Evolutionary conservation across 2,113 vertebrate genomes (phyloP).

Genomic region (Maccullochella peelii): DNA sequence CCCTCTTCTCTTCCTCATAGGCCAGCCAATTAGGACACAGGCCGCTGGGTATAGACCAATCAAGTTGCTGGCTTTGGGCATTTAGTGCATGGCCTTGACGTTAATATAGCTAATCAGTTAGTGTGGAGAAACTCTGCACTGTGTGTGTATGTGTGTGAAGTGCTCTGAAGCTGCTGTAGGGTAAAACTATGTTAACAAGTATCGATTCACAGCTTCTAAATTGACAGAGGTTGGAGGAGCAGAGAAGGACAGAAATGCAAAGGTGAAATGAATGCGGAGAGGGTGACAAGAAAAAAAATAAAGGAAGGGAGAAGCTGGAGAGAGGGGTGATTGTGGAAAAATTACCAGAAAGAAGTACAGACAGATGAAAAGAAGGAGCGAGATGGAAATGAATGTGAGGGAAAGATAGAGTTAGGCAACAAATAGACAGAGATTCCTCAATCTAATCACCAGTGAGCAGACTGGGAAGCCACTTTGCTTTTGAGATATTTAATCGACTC

Average conservation of each 20-base stretch:
- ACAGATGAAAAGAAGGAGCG: conserved; percentile 19
- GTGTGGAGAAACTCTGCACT: conserved; percentile 3
- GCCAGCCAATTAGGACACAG: conserved; percentile 69
- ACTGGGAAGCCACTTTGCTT: conserved; percentile 48
- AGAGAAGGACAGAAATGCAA: conserved; percentile 28
- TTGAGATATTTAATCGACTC: conserved; percentile 63
- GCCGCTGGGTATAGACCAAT: conserved; percentile 73
- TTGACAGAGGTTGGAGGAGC: conserved; percentile 32
- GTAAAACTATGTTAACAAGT: conserved; percentile 56
- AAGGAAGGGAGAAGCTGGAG: neutral
- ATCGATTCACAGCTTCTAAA: conserved; percentile 45
- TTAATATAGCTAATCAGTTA: conserved; percentile 60
- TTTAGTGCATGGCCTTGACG: conserved; percentile 54
- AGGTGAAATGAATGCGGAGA: neutral
- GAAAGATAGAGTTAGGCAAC: neutral
- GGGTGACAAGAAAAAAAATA: neutral
- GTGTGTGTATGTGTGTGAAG: conserved; percentile 4
- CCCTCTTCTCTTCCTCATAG: conserved; percentile 53
- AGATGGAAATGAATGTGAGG: neutral
- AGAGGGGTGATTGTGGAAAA: neutral
- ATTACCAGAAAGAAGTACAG: neutral
- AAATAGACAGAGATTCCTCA: conserved; percentile 32
- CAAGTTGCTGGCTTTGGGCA: conserved; percentile 55
- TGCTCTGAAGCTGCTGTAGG: conserved; percentile 29
- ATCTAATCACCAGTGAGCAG: conserved; percentile 50